These are phyloP conservation scores for Nycticebus coucang DNA, from an alignment of 2,113 vertebrate species.

Conservation along the genomic window DNA sequence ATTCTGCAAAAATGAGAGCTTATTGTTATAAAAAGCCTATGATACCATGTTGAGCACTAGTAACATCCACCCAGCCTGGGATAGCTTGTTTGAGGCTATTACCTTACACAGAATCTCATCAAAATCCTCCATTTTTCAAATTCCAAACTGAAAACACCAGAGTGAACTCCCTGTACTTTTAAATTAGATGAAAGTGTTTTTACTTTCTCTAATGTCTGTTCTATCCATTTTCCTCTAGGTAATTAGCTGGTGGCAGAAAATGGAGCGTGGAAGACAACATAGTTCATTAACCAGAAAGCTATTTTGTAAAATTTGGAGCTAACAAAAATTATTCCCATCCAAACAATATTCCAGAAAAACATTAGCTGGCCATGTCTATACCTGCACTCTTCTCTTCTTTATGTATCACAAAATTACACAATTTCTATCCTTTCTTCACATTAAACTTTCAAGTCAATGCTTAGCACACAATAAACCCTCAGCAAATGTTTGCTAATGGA, in stretches of 20 bases:
- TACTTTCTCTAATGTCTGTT: slow-evolving; percentile 54
- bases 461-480: neutral
- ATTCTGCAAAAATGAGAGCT: neutral
- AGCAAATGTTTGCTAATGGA: neutral
- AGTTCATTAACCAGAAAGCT: slow-evolving; percentile 57
- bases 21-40: neutral
- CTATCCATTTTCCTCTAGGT: neutral
- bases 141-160: neutral
- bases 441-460: neutral
- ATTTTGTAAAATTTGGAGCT: slow-evolving; percentile 36
- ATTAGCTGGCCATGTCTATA: neutral
- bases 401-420: neutral
- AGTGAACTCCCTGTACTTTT: slow-evolving; percentile 32
- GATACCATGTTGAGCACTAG: neutral
- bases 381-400: neutral
- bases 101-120: neutral
- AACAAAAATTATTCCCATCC: slow-evolving; percentile 7
- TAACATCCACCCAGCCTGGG: neutral
- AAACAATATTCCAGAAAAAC: neutral
- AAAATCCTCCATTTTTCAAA: slow-evolving; percentile 24
- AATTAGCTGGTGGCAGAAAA: slow-evolving; percentile 56
- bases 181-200: slow-evolving; percentile 50
- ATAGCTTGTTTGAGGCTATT: neutral
- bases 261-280: neutral
- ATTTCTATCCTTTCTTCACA: slow-evolving; percentile 5